phyloP scores from a whole-genome alignment of 2,888 invertebrate species.

The Buathra laborator region DNA sequence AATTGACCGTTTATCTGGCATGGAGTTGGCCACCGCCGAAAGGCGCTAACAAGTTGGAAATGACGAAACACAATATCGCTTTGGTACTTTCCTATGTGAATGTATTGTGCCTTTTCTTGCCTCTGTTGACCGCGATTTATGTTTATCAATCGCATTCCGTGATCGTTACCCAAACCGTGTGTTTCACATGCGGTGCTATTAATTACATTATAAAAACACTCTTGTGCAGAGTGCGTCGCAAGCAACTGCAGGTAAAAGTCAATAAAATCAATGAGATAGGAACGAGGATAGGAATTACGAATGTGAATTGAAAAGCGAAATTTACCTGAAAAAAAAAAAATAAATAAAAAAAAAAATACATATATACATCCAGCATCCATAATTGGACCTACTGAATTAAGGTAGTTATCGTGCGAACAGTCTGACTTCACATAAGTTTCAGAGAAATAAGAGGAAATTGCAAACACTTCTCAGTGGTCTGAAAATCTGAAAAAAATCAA shows the following conservation, averaged over 20 bases:
- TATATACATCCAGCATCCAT: too few species aligned
- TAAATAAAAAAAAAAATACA: too few species aligned
- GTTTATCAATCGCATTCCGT: conserved; percentile 48
- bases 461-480: too few species aligned
- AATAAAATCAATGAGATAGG: too few species aligned
- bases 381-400: too few species aligned
- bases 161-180: conserved; percentile 68
- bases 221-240: conserved; percentile 60
- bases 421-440: too few species aligned
- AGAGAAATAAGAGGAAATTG: too few species aligned
- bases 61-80: conserved; percentile 47
- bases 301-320: too few species aligned
- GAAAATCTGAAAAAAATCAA: too few species aligned
- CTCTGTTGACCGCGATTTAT: conserved; percentile 52
- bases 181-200: conserved; percentile 60
- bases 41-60: conserved; percentile 43
- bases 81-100: conserved; percentile 50
- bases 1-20: conserved; percentile 44
- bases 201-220: conserved; percentile 70
- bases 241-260: conserved; percentile 62
- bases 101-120: conserved; percentile 24
- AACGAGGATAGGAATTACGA: too few species aligned
- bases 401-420: too few species aligned
- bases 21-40: conserved; percentile 68
- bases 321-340: too few species aligned